Conservation (phyloP, 2,797 vertebrate genomes). For the Rhynchotus rufescens region DNA sequence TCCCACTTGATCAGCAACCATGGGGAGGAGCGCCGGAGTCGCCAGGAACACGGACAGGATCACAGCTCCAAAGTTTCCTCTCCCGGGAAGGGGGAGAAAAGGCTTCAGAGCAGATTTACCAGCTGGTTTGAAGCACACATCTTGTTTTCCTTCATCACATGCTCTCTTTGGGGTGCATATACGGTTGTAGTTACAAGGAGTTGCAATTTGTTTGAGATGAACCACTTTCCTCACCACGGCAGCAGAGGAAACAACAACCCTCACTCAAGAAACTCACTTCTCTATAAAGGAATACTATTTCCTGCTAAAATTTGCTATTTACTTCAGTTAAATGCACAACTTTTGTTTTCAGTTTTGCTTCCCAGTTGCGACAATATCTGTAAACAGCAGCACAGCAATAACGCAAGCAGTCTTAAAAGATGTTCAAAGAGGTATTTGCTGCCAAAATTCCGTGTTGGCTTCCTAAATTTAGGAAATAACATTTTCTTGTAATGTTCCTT, state of each 20-base stretch:
- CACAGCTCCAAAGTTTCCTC: background rate
- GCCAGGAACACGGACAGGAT: fast-evolving
- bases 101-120: background rate
- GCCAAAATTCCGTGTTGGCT: background rate
- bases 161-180: background rate
- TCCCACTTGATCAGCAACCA: fast-evolving
- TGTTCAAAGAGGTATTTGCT: background rate
- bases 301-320: background rate
- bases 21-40: background rate
- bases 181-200: background rate
- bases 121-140: background rate
- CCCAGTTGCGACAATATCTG: background rate
- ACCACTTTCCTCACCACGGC: background rate
- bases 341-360: background rate
- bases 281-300: background rate
- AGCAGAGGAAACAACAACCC: background rate
- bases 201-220: background rate
- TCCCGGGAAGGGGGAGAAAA: background rate
- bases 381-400: background rate
- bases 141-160: background rate
- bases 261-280: background rate
- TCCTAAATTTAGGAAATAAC: background rate
- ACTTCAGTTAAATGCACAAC: background rate
- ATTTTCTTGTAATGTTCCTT: background rate
- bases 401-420: background rate